Evolutionary conservation across 64 coral and sea anemone species (phyloP).

Genomic region (Montipora foliosa): DNA sequence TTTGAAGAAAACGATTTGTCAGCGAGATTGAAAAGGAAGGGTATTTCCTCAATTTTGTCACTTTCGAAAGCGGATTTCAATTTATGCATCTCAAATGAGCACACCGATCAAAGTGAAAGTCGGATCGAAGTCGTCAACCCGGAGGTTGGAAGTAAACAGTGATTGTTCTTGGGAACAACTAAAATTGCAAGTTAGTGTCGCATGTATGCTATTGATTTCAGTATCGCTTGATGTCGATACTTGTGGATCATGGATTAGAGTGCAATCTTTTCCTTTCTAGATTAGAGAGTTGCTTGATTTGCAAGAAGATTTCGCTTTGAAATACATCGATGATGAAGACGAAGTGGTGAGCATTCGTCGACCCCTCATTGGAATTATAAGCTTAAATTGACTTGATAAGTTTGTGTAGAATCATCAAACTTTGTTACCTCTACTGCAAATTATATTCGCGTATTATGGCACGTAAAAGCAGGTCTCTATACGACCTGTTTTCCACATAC

Average conservation of each 20-base stretch:
- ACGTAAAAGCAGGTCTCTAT: too few relatives aligned
- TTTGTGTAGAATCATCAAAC: not conserved
- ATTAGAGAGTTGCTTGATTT: slow-evolving; percentile 39
- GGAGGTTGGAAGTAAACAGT: slow-evolving; percentile 48
- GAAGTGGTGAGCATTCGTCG: slow-evolving; percentile 41
- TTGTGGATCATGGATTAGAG: not conserved
- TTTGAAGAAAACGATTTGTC: slow-evolving; percentile 10
- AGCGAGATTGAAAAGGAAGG: not conserved
- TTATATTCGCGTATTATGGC: too few relatives aligned
- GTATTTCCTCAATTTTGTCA: not conserved
- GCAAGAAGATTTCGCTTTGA: slow-evolving; percentile 39
- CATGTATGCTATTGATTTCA: not conserved
- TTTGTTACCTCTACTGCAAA: not conserved
- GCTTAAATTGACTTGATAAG: too few relatives aligned
- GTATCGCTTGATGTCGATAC: not conserved
- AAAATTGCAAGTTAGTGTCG: slow-evolving; percentile 13
- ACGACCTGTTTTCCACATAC: too few relatives aligned
- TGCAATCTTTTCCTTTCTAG: not conserved
- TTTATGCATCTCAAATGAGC: not conserved
- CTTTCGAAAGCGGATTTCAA: not conserved
- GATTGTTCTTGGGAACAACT: slow-evolving; percentile 31
- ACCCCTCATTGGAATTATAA: too few relatives aligned
- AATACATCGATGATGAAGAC: slow-evolving; percentile 68
- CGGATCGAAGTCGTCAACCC: not conserved
- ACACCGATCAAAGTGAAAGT: slow-evolving; percentile 51